Evolutionary conservation across 2,888 invertebrate species (phyloP).

Genomic region (Conomelus anceps): DNA sequence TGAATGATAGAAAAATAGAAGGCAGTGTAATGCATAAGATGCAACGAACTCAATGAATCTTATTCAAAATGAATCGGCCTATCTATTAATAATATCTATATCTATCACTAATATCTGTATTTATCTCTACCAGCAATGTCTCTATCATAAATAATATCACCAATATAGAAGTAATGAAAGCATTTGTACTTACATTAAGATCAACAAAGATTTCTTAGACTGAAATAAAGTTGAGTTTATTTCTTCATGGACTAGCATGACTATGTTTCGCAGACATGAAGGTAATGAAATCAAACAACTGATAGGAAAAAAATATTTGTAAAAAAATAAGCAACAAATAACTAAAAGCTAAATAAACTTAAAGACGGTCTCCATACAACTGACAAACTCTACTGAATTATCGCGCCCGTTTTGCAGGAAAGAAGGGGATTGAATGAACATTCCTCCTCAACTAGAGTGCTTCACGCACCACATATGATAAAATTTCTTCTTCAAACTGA

Average conservation of each 20-base stretch:
- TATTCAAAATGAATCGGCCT: too few species aligned
- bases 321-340: too few species aligned
- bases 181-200: background rate
- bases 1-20: too few species aligned
- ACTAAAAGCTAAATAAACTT: background rate
- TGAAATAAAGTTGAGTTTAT: background rate
- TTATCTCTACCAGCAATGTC: too few species aligned
- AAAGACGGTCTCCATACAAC: background rate
- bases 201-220: background rate
- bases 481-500: background rate
- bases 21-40: too few species aligned
- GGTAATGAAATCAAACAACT: background rate
- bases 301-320: background rate
- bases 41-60: too few species aligned
- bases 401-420: background rate
- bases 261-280: background rate
- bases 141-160: too few species aligned
- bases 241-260: background rate
- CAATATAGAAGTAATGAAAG: background rate
- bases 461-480: background rate
- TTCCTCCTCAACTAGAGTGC: background rate
- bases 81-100: too few species aligned
- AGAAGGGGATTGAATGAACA: background rate
- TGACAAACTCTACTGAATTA: background rate
- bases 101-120: too few species aligned